Conservation (phyloP, 2,113 vertebrate species). For the Nyctereutes procyonoides region DNA sequence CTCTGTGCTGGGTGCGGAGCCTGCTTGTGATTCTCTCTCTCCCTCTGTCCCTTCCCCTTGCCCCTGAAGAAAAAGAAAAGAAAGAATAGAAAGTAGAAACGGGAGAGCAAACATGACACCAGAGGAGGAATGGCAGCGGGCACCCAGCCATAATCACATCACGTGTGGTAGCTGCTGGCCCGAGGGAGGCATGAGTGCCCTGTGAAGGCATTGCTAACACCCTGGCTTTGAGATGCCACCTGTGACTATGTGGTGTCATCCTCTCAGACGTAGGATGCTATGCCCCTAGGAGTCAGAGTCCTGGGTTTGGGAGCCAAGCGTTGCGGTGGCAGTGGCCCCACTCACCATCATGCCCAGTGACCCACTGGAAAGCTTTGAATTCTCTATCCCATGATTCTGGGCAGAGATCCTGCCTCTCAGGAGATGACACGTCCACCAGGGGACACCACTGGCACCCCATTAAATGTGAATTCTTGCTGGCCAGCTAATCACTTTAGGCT, state of each 20-base stretch:
- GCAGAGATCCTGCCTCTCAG: neutral
- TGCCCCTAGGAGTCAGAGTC: neutral
- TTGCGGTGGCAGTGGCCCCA: neutral
- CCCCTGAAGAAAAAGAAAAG: too few relatives aligned
- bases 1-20: too few relatives aligned
- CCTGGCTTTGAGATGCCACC: neutral
- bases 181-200: rapidly evolving
- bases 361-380: neutral
- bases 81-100: neutral
- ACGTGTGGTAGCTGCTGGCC: neutral
- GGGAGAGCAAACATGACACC: rapidly evolving
- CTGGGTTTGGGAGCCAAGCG: neutral
- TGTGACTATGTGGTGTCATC: neutral
- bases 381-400: neutral
- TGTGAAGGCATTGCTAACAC: rapidly evolving
- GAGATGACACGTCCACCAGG: too few relatives aligned
- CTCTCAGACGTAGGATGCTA: neutral
- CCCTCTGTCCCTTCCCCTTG: neutral
- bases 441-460: neutral
- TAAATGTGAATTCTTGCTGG: neutral
- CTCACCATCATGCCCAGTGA: too few relatives aligned
- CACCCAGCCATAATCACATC: rapidly evolving
- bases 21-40: neutral
- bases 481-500: neutral
- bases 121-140: rapidly evolving